These are phyloP conservation scores for Aldabrachelys gigantea DNA, from an alignment of 2,113 vertebrate species.

Conservation along the genomic window DNA sequence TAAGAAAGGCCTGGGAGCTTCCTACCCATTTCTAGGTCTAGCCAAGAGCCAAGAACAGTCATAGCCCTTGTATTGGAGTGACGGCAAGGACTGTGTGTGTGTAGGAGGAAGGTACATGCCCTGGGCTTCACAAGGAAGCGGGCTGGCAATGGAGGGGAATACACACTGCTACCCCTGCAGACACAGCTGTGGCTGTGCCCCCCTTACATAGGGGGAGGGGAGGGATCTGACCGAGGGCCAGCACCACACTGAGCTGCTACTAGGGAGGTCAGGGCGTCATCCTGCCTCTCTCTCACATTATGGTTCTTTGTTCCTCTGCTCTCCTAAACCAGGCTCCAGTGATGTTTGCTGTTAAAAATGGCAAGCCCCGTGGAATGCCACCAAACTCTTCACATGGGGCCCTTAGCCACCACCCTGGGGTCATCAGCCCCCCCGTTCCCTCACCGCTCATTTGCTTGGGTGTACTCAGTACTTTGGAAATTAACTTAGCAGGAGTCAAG, in stretches of 20 bases:
- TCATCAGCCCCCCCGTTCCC: too few species aligned
- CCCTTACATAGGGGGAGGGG: too few species aligned
- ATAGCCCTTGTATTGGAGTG: too few species aligned
- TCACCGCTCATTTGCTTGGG: background rate
- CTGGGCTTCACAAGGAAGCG: background rate
- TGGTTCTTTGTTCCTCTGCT: background rate
- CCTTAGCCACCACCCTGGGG: too few species aligned
- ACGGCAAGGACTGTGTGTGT: too few species aligned
- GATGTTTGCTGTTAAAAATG: background rate
- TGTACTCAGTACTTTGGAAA: background rate
- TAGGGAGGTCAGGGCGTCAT: background rate
- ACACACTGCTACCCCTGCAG: background rate
- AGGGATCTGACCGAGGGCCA: too few species aligned
- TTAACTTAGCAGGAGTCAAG: background rate
- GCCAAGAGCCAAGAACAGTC: too few species aligned
- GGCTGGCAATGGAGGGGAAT: background rate
- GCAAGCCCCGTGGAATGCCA: background rate
- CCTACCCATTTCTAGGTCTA: too few species aligned
- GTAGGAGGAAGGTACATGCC: background rate
- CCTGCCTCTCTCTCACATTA: background rate
- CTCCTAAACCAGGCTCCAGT: background rate
- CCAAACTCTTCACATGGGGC: background rate
- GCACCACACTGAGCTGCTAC: too few species aligned
- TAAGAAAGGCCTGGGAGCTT: background rate
- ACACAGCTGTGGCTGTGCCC: too few species aligned